phyloP scores from a whole-genome alignment of 2,888 invertebrate genomes.

The Habrosyne pyritoides region DNA sequence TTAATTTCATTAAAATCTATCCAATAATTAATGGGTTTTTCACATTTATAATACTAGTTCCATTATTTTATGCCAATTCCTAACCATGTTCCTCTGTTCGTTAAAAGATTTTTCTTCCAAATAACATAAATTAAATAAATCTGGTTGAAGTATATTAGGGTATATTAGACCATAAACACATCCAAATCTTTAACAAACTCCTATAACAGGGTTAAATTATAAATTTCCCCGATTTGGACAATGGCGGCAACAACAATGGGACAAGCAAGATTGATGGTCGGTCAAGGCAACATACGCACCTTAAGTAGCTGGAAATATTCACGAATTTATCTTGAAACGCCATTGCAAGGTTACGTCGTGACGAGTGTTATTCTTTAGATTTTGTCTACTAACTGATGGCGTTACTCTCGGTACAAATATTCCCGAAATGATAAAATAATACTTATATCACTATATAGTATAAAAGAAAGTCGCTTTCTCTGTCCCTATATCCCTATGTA shows the following conservation, averaged over 20 bases:
- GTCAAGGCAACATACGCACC: conserved; percentile 7
- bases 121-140: neutral
- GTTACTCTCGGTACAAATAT: too few relatives aligned
- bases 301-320: conserved; percentile 1
- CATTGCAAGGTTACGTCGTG: neutral
- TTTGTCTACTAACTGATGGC: too few relatives aligned
- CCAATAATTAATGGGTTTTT: too few relatives aligned
- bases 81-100: too few relatives aligned
- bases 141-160: neutral
- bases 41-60: too few relatives aligned
- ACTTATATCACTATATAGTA: too few relatives aligned
- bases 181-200: neutral
- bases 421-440: too few relatives aligned
- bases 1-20: neutral
- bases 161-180: neutral
- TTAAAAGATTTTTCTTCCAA: too few relatives aligned
- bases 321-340: conserved; percentile 2
- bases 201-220: neutral
- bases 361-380: neutral
- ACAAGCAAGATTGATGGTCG: conserved; percentile 5
- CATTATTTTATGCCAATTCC: too few relatives aligned
- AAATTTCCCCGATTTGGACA: neutral
- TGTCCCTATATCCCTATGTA: too few relatives aligned
- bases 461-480: too few relatives aligned
- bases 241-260: conserved; percentile 4